Evolutionary conservation across 1,140 invertebrate genomes (phyloP).

Genomic region (Drosophila lowei): DNA sequence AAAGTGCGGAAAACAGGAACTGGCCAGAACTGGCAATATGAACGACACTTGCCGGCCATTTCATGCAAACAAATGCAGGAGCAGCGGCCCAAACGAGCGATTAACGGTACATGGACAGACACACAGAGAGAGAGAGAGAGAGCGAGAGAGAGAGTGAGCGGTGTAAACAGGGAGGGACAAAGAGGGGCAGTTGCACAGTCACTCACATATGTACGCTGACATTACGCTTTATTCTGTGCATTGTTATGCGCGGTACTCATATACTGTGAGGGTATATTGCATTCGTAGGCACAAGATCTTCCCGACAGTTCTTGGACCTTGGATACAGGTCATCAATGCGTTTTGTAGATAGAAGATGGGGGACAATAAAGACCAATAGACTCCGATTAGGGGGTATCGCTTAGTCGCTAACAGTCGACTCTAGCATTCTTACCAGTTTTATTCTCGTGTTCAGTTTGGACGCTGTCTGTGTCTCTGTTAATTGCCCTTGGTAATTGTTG

Average conservation of each 20-base stretch:
- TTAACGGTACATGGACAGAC: conserved; percentile 35
- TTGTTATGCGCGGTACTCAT: conserved; percentile 8
- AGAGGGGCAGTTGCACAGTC: conserved; percentile 7
- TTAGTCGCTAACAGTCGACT: too few species aligned
- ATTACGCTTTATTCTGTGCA: conserved; percentile 17
- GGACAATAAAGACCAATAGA: too few species aligned
- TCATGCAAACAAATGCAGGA: conserved; percentile 63
- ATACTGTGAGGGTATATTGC: not conserved
- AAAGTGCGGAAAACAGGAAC: not conserved
- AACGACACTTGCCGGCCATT: conserved; percentile 59
- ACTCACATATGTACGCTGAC: conserved; percentile 24
- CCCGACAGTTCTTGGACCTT: too few species aligned
- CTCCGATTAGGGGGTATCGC: not conserved
- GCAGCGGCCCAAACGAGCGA: conserved; percentile 47
- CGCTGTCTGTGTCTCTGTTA: conserved; percentile 38
- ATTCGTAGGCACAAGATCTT: too few species aligned
- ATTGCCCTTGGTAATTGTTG: conserved; percentile 65
- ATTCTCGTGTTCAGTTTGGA: conserved; percentile 29
- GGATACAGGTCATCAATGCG: not conserved
- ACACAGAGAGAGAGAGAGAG: not conserved
- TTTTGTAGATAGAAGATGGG: too few species aligned
- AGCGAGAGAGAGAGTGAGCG: not conserved
- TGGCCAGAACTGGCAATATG: conserved; percentile 30
- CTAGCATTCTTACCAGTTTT: not conserved
- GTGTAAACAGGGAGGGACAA: conserved; percentile 23